Evolutionary conservation across 2,797 vertebrate genomes (phyloP).

Genomic region (Bovichtus variegatus): DNA sequence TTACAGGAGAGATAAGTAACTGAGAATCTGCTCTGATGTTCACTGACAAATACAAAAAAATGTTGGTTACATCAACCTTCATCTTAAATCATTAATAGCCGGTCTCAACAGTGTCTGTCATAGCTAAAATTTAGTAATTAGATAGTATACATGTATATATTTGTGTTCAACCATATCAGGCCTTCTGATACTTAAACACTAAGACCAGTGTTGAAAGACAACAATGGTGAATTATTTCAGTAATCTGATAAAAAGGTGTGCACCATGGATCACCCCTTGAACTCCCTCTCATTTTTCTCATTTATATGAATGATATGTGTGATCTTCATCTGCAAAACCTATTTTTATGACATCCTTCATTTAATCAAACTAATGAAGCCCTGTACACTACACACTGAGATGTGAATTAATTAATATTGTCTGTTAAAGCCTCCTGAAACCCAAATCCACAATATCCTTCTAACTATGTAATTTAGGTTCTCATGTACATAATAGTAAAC

Average conservation of each 20-base stretch:
- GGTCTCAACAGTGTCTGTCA: neutral
- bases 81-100: neutral
- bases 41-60: neutral
- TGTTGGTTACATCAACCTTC: neutral
- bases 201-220: too few relatives aligned
- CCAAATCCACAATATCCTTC: neutral
- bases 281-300: neutral
- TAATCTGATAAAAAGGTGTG: neutral
- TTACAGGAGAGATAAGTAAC: neutral
- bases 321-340: neutral
- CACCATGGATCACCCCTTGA: neutral
- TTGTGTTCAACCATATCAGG: too few relatives aligned
- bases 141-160: too few relatives aligned
- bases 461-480: neutral
- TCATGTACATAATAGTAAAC: neutral
- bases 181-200: too few relatives aligned
- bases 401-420: neutral
- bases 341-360: neutral
- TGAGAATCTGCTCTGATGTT: neutral
- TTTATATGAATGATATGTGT: neutral
- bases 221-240: too few relatives aligned
- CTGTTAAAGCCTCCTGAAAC: neutral
- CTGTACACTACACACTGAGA: neutral
- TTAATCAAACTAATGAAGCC: neutral
- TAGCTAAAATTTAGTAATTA: too few relatives aligned